Percentiles rank a stretch among this genome's conserved stretches.
Evolutionary conservation across 2,797 vertebrate species (phyloP).

Genomic region (Morus bassanus): DNA sequence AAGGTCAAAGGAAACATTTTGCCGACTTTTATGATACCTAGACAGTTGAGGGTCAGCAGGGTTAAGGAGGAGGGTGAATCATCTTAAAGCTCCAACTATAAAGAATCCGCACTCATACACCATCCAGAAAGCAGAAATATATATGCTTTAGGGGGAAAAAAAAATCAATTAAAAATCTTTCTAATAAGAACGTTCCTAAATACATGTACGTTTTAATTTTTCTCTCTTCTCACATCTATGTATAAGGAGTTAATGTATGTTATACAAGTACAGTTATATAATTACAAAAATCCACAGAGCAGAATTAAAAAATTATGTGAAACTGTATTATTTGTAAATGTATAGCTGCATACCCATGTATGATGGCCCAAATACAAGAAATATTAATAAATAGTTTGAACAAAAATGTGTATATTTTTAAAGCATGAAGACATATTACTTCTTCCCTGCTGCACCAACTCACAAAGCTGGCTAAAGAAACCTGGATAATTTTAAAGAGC

Average conservation of each 20-base stretch:
- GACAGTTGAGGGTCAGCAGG: background rate
- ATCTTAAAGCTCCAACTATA: background rate
- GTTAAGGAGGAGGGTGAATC: background rate
- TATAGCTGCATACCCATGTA: background rate
- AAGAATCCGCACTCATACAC: background rate
- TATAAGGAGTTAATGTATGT: background rate
- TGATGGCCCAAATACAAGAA: background rate
- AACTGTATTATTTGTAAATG: background rate
- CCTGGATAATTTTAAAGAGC: slow-evolving; percentile 73
- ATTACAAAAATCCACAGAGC: background rate
- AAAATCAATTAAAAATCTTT: background rate
- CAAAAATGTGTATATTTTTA: slow-evolving; percentile 14
- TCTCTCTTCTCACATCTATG: background rate
- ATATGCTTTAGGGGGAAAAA: background rate
- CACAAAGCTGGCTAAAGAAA: slow-evolving; percentile 68
- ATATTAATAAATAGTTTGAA: slow-evolving; percentile 16
- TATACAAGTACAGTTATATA: slow-evolving; percentile 44
- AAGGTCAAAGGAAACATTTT: background rate
- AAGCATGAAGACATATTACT: slow-evolving; percentile 30
- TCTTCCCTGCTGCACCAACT: slow-evolving; percentile 52
- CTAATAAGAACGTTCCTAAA: background rate
- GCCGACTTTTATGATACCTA: background rate
- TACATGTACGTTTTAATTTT: background rate
- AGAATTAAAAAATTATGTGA: background rate
- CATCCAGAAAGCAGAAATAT: background rate